phyloP scores from a whole-genome alignment of 2,113 vertebrate genomes.

The Labeo catla region DNA sequence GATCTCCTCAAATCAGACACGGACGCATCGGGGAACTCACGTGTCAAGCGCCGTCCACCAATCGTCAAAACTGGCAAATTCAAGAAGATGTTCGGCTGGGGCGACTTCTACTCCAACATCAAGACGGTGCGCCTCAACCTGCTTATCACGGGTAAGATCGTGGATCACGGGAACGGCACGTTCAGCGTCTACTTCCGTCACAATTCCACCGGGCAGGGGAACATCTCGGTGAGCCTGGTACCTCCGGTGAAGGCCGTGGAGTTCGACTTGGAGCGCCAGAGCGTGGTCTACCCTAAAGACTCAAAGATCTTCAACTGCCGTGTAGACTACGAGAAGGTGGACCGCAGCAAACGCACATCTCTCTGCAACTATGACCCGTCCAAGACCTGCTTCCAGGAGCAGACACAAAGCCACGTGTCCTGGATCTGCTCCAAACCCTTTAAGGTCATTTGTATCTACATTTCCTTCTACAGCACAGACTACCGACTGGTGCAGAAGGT shows the following conservation, averaged over 20 bases:
- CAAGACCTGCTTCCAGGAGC: slow-evolving; percentile 94
- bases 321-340: slow-evolving; percentile 94
- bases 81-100: slow-evolving; percentile 98
- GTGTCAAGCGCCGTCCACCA: slow-evolving; percentile 78
- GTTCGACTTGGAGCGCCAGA: slow-evolving; percentile 95
- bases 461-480: slow-evolving; percentile 97
- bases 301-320: slow-evolving; percentile 99
- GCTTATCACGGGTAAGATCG: slow-evolving; percentile 95
- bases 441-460: slow-evolving; percentile 95
- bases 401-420: slow-evolving; percentile 91
- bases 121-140: slow-evolving; percentile 97
- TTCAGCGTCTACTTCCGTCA: slow-evolving; percentile 97
- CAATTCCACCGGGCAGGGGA: slow-evolving; percentile 96
- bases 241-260: slow-evolving; percentile 92
- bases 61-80: slow-evolving; percentile 83
- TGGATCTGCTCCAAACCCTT: slow-evolving; percentile 98
- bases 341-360: slow-evolving; percentile 89
- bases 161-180: slow-evolving; percentile 96
- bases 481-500: slow-evolving; percentile 97
- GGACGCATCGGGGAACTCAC: slow-evolving; percentile 69
- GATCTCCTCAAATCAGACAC: slow-evolving; percentile 72
- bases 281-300: slow-evolving; percentile 96
- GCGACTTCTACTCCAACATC: slow-evolving; percentile 99
- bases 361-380: slow-evolving; percentile 95
- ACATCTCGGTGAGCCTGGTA: slow-evolving; percentile 96